Conservation (phyloP, 2,113 vertebrate genomes). For the Hemichromis elongatus region DNA sequence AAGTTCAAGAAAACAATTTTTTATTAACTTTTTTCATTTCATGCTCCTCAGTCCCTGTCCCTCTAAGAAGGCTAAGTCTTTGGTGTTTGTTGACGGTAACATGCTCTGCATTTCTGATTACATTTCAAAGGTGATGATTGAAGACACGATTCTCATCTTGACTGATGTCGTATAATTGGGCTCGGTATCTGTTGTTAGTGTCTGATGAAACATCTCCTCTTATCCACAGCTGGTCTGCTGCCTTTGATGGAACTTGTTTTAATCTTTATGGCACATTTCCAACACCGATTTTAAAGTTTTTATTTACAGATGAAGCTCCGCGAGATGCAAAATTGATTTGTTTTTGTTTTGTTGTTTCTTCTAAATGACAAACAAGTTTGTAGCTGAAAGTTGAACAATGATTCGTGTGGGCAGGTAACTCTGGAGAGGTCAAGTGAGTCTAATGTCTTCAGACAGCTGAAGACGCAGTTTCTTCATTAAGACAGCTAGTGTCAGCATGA, state of each 20-base stretch:
- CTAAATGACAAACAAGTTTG: not conserved
- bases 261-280: conserved; percentile 32
- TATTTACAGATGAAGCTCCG: conserved; percentile 18
- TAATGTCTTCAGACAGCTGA: conserved; percentile 56
- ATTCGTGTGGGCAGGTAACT: conserved; percentile 30
- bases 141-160: conserved; percentile 48
- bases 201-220: conserved; percentile 58
- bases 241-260: conserved; percentile 64
- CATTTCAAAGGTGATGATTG: conserved; percentile 61
- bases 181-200: conserved; percentile 48
- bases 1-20: conserved; percentile 12
- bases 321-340: not conserved
- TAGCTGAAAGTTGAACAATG: not conserved
- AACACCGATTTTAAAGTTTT: conserved; percentile 43
- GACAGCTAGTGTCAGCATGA: conserved; percentile 38
- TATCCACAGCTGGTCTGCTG: conserved; percentile 47
- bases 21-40: conserved; percentile 12
- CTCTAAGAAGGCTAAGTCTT: not conserved
- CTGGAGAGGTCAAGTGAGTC: conserved; percentile 30
- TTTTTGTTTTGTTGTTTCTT: not conserved
- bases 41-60: not conserved
- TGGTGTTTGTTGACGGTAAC: conserved; percentile 49
- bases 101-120: conserved; percentile 51
- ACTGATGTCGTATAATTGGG: conserved; percentile 62
- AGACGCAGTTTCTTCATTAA: conserved; percentile 50